Evolutionary conservation across 2,888 invertebrate species (phyloP), one percentile per base, ranked within the genome.

Genomic region (Galeruca laticollis): DNA sequence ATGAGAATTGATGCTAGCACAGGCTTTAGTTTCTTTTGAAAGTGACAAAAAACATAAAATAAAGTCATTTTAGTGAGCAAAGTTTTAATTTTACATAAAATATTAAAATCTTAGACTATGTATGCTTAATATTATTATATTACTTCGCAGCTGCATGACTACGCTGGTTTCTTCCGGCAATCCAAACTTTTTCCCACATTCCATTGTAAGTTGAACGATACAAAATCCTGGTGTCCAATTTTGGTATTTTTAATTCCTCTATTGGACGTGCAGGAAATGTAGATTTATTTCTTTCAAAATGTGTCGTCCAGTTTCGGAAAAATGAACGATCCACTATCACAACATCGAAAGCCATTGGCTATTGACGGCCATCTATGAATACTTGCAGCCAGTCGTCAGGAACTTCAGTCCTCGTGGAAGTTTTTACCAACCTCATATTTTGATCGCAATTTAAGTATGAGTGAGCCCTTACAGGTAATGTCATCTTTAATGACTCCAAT

Each of bases 381-480:
- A 77, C 70, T 47, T 71, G 72, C 59, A 51, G 40, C 77, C 76
- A 77, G 43, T 78, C 75, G 18, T 64, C 21, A 33, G 78, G 77
- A 54, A 75, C 31, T 71, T 78, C 76, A 10, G 69, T 71, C 65
- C 59, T 59, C 13, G 65, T 35, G 40, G 68, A 73, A 70, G 72
- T 74, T 47, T 77, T 76, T 21, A 78, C 62, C 26, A 76, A 57
- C 11, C 73, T 72, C 64, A 78, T 71, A 59, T 78, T 70, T 57
- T 73, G 76, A 60, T 79, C 79, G 52, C 77, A 76, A 59, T 79
- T 75, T 18, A 76, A 26, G 67, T 77, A 78, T 13, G 75, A 78
- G 60, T 75, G 76, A 9, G 80, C 78, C 63, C 78, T 70, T 15
- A 80, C 71, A 20, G 79, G 78, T 72, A 79, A 80, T 37, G 76